Conservation (phyloP, 2,797 vertebrate species). For the Enteromius viviparus region DNA sequence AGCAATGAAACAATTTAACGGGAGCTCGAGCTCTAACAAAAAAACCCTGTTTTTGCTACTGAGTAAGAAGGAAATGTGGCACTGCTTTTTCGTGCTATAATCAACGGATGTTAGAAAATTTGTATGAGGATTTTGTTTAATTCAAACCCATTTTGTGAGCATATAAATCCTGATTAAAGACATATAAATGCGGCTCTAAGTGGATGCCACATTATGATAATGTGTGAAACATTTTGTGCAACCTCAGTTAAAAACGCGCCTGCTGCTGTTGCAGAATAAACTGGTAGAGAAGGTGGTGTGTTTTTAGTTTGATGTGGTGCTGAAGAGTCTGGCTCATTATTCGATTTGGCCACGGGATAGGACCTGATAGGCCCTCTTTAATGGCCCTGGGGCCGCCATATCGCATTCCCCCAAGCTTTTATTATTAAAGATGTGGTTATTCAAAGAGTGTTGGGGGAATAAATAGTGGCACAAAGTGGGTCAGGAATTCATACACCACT, state of each 20-base stretch:
- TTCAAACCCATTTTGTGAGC: conserved; percentile 60
- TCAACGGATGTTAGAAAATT: conserved; percentile 68
- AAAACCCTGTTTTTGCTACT: conserved; percentile 46
- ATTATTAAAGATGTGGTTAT: conserved; percentile 76
- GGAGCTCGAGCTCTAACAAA: conserved; percentile 63
- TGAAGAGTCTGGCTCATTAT: conserved; percentile 62
- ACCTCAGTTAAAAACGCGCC: conserved; percentile 4
- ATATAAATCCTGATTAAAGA: conserved; percentile 61
- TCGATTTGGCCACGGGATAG: conserved; percentile 11
- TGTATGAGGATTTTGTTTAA: conserved; percentile 63
- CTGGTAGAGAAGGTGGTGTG: conserved; percentile 56
- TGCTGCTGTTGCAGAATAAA: conserved; percentile 53
- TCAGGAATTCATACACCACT: conserved; percentile 68
- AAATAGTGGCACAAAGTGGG: conserved; percentile 64
- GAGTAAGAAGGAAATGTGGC: conserved; percentile 55
- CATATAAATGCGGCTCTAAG: conserved; percentile 50
- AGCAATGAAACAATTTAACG: conserved; percentile 76
- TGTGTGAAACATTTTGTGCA: conserved; percentile 45
- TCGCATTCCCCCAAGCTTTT: conserved; percentile 61
- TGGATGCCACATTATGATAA: conserved; percentile 60
- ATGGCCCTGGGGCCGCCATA: conserved; percentile 64
- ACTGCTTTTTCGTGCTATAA: conserved; percentile 57
- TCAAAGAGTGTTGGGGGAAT: conserved; percentile 65
- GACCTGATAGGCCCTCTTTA: conserved; percentile 63
- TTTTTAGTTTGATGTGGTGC: conserved; percentile 63